Evolutionary conservation across 2,888 invertebrate genomes (phyloP).

Genomic region (Rhagonycha lutea): DNA sequence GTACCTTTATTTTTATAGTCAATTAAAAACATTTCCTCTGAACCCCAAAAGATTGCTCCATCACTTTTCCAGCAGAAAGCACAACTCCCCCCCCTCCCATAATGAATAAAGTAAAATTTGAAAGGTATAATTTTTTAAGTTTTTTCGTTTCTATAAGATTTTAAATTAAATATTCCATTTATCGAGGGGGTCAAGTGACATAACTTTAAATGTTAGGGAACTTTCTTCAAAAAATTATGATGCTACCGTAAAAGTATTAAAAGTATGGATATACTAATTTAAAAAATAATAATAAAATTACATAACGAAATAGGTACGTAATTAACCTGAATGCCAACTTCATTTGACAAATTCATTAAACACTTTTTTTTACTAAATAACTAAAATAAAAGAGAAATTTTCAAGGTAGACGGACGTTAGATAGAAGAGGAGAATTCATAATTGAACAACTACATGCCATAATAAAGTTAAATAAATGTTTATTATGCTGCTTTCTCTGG

Average conservation of each 20-base stretch:
- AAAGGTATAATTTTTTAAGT: too few relatives aligned
- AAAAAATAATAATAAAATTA: neutral
- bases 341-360: neutral
- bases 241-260: neutral
- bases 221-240: neutral
- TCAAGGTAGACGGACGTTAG: neutral
- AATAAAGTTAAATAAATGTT: constrained; percentile 10
- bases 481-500: constrained; percentile 20
- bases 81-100: too few relatives aligned
- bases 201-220: too few relatives aligned
- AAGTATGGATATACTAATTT: neutral
- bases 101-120: too few relatives aligned
- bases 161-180: too few relatives aligned
- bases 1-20: too few relatives aligned
- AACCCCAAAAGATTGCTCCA: too few relatives aligned
- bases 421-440: neutral
- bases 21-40: too few relatives aligned
- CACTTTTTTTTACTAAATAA: neutral
- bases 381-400: constrained; percentile 8
- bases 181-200: too few relatives aligned
- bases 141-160: too few relatives aligned
- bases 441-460: neutral
- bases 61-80: too few relatives aligned
- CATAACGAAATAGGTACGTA: neutral
- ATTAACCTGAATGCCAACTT: neutral